Evolutionary conservation across 2,797 vertebrate species (phyloP), one percentile per base, ranked within the genome.

Genomic region (Poeciliopsis gracilis): DNA sequence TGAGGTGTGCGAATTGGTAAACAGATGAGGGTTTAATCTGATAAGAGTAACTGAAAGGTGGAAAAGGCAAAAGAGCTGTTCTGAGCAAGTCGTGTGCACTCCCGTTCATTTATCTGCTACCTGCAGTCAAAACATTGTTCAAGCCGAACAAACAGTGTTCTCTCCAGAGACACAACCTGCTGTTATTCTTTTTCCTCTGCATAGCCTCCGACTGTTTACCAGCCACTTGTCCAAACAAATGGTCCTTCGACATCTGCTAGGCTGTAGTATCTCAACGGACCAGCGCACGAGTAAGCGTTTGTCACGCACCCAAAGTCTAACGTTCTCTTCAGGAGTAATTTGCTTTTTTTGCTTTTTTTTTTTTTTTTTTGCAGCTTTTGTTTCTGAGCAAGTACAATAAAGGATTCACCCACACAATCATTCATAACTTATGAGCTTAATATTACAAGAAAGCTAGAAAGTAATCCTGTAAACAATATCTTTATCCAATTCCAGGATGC

Each of bases 191-290:
- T 45, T 88, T 78, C 82, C 67, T 82, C 78, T 77, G 80, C 87
- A 10, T 76, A 77, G 81, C 88, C 86, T 88, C 86, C 84, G 83
- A 77, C 84, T 91, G 90, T 94, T 93, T 92, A 88, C 86, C 84
- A 87, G 90, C 87, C 88, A 89, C 92, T 92, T 92, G 90, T 90
- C 86, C 87, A 94, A 93, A 94, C 88, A 94, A 89, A 92, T 87
- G 86, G 72, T 43, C 77, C 81, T 85, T 82, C 80, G 79, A 85
- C 93, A 92, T 93, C 92, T 93, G 91, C 83, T 89, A 69, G 81
- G 81, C 81, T 73, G 72, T 15, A 51, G 70, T 41, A 75, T 83
- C 88, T 90, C 87, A 83, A 69, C 43, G 67, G 81, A 89, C 75
- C 79, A 25, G 73, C 51, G 67, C 83, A 91, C 57, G 76, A 84